Evolutionary conservation across 2,113 vertebrate species (phyloP).

Genomic region (Merops nubicus): DNA sequence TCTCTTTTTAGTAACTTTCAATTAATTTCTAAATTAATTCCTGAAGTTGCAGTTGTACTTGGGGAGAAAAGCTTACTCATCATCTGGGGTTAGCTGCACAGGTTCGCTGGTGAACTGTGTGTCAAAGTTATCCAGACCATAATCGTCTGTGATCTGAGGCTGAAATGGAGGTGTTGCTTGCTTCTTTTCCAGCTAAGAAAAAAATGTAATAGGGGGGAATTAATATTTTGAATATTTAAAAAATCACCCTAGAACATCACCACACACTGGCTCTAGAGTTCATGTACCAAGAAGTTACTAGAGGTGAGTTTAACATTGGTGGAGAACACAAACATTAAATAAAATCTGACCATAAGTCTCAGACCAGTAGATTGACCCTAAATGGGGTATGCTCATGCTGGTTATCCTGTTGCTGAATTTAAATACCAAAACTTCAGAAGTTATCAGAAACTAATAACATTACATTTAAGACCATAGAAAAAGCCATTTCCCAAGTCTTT

Average conservation of each 20-base stretch:
- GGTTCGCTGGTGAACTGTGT: conserved; percentile 99
- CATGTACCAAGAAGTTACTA: too few relatives aligned
- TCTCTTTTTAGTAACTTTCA: neutral
- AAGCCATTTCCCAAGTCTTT: neutral
- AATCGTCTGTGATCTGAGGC: conserved; percentile 96
- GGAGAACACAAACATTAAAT: neutral
- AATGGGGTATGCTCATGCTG: neutral
- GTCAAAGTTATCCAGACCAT: conserved; percentile 97
- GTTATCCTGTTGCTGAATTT: neutral
- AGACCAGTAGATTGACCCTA: neutral
- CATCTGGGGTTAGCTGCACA: conserved; percentile 96
- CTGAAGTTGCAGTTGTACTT: neutral
- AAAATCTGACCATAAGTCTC: neutral
- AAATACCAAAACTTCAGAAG: neutral
- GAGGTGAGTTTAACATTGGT: fast-evolving
- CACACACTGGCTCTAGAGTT: neutral
- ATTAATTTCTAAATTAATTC: fast-evolving
- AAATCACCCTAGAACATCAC: neutral
- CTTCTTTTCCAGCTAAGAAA: conserved; percentile 92
- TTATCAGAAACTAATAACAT: neutral
- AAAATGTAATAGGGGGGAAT: neutral
- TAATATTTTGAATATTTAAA: neutral
- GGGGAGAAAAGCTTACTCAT: conserved; percentile 82
- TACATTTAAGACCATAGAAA: neutral
- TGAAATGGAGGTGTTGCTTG: conserved; percentile 91